Conservation (phyloP, 23 tunicate species). For the Halocynthia aurantium region DNA sequence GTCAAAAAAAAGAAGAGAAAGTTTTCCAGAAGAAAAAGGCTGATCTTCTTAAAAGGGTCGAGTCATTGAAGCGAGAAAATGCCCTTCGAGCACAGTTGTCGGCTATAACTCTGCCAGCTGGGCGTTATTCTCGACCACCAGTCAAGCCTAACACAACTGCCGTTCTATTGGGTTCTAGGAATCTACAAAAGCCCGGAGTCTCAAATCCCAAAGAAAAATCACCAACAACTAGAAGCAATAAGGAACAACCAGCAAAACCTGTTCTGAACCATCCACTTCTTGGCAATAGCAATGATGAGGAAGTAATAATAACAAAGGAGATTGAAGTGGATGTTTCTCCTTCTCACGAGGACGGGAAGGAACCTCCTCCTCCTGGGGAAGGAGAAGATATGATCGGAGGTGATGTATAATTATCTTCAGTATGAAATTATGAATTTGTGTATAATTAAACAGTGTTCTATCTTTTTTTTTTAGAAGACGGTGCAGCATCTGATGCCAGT, state of each 20-base stretch:
- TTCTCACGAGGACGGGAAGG: background rate
- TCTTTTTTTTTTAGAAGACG: slow-evolving; percentile 33
- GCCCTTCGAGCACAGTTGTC: slow-evolving; percentile 24
- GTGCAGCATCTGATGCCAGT: slow-evolving; percentile 62
- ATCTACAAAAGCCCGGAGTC: background rate
- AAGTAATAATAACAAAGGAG: background rate
- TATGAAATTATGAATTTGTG: slow-evolving; percentile 31
- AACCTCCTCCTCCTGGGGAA: slow-evolving; percentile 29
- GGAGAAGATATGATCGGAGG: slow-evolving; percentile 3
- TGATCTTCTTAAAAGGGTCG: slow-evolving; percentile 12
- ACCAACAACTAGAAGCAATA: background rate
- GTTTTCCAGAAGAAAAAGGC: background rate
- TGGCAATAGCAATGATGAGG: background rate
- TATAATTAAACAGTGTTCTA: background rate
- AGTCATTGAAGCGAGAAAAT: slow-evolving; percentile 19
- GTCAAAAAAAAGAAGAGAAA: background rate
- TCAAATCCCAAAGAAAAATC: background rate
- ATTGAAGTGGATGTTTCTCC: background rate
- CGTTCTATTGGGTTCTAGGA: slow-evolving; percentile 11
- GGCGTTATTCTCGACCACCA: background rate
- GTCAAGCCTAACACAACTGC: slow-evolving; percentile 13
- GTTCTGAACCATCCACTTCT: background rate
- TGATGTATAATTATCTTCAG: slow-evolving; percentile 46
- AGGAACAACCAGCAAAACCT: background rate
- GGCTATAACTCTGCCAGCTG: slow-evolving; percentile 15